These are phyloP conservation scores for Drosophila nr. perissopoda DNA, from an alignment of 2,888 invertebrate genomes.

Conservation along the genomic window DNA sequence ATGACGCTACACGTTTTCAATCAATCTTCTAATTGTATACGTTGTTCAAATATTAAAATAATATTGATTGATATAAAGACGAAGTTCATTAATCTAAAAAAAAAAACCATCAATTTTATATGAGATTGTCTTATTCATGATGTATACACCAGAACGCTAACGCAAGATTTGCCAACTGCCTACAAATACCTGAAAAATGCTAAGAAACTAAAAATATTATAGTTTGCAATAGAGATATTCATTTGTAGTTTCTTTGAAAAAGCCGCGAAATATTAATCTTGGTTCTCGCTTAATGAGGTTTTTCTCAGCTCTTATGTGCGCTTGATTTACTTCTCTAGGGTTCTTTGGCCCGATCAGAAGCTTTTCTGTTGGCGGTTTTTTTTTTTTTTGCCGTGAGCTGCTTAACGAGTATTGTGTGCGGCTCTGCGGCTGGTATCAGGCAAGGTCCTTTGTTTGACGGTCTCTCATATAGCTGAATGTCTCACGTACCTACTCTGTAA, in stretches of 20 bases:
- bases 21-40: background rate
- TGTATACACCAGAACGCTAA: background rate
- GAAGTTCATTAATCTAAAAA: background rate
- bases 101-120: background rate
- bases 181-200: background rate
- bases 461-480: slow-evolving; percentile 15
- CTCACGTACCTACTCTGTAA: slow-evolving; percentile 42
- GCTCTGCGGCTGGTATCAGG: slow-evolving; percentile 26
- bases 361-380: slow-evolving; percentile 20
- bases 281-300: slow-evolving; percentile 34
- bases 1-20: background rate
- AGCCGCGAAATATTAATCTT: slow-evolving; percentile 6
- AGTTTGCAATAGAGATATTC: background rate
- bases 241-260: background rate
- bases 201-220: background rate
- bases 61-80: background rate
- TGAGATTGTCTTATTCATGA: background rate
- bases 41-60: background rate
- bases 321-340: slow-evolving; percentile 40
- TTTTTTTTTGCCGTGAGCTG: slow-evolving; percentile 29
- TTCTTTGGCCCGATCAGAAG: slow-evolving; percentile 49
- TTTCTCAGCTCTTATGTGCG: slow-evolving; percentile 42
- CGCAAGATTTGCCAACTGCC: background rate
- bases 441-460: slow-evolving; percentile 62
- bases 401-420: slow-evolving; percentile 27